Base-by-base conservation (phyloP, 2,797 vertebrate genomes). In the Falco berigora region DNA sequence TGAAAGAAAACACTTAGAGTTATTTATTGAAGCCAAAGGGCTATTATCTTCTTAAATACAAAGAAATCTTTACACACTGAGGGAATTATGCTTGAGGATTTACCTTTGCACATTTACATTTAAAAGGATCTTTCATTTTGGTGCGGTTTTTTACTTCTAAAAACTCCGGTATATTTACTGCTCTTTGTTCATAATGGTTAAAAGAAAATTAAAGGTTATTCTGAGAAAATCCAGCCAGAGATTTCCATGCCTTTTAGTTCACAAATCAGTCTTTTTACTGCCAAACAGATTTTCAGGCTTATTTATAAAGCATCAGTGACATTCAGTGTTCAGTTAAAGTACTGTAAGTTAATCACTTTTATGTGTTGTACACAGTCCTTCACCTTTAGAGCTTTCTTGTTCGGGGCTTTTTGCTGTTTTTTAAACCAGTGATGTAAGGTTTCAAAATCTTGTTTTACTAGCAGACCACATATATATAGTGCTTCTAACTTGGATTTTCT, bases 21-120 rank as follows among this genome's bases (percentile, higher is more conserved):
- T 96, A 83, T 94, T 95, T 97, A 89, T 63, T 91, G 88, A 96
- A 92, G 59, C 46, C 66, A 90, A 81, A 84, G 75, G 85, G 34
- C 84, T 61, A 5, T 97, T 96, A 77, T 93, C 87, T 93, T 96
- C 88, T 88, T 71, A 90, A 93, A 96, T 63, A 93, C 81, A 77
- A 90, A 92, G 47, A 84, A 95, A 84, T 94, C 78, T 86, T 96
- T 73, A 36, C 34, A 19, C 32, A 8, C 22, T 13, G n/a, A 72
- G 53, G 76, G 68, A 96, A 88, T 47, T 66, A 71, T 67, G 52
- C 69, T 88, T 82, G 88, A 92, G 84, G 93, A 91, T 96, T 96
- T 96, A 87, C 63, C 62, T 95, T 56, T 40, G 50, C 50, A 28
- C 46, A 77, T 86, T 75, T 91, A 58, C 36, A 86, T 94, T 90